Percentiles rank a stretch among this genome's conserved stretches.
These are phyloP conservation scores for Eulimnadia texana DNA, from an alignment of 1,140 invertebrate genomes.

Conservation along the genomic window DNA sequence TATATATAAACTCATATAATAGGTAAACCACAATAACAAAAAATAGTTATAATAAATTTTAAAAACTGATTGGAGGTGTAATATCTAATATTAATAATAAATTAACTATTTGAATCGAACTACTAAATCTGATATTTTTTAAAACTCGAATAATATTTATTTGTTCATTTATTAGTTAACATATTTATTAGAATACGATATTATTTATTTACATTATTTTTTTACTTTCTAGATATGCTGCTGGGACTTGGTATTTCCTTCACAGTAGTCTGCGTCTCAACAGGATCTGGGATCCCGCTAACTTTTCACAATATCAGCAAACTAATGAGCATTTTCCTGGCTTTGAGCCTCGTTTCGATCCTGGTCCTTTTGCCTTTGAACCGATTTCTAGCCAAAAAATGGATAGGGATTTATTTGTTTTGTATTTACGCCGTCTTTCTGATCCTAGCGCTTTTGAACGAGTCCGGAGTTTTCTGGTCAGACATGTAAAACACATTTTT, in stretches of 20 bases:
- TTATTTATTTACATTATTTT: background rate
- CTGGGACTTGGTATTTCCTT: slow-evolving; percentile 18
- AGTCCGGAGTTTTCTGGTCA: background rate
- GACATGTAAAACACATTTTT: background rate
- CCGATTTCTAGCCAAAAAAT: slow-evolving; percentile 5
- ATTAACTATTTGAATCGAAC: background rate
- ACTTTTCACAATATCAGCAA: background rate
- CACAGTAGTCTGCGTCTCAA: slow-evolving; percentile 5
- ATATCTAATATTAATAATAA: background rate
- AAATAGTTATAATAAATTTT: background rate
- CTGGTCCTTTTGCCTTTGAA: background rate
- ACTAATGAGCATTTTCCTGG: slow-evolving; percentile 2
- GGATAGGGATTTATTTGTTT: background rate
- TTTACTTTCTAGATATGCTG: slow-evolving; percentile 15
- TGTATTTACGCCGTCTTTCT: background rate
- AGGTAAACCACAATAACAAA: background rate
- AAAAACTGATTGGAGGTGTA: background rate
- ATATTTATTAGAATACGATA: background rate
- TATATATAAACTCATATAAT: background rate
- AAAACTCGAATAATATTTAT: background rate
- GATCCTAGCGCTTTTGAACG: background rate
- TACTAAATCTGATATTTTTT: background rate
- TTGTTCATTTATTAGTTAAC: background rate
- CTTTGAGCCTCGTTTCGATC: background rate
- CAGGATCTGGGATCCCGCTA: background rate